Evolutionary conservation across 1,140 invertebrate genomes (phyloP).

Genomic region (Heliothis virescens): DNA sequence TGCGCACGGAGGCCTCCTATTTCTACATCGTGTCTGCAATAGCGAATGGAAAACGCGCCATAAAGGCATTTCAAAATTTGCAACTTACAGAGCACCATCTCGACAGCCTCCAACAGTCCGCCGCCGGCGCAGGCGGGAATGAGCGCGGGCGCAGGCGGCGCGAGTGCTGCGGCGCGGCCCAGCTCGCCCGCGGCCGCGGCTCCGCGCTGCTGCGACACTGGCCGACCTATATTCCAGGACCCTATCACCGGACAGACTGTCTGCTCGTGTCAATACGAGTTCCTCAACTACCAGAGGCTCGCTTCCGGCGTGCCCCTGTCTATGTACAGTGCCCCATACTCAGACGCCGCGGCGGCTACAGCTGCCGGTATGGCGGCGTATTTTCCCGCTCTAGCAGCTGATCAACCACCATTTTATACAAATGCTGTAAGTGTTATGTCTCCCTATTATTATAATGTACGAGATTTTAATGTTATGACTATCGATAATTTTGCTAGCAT

Average conservation of each 20-base stretch:
- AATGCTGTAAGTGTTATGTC: constrained; percentile 89
- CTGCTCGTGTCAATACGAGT: constrained; percentile 96
- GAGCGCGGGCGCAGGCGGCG: constrained; percentile 83
- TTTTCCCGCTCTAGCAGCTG: constrained; percentile 92
- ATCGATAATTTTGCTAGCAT: too few relatives aligned
- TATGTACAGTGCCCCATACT: constrained; percentile 92
- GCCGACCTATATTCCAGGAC: constrained; percentile 96
- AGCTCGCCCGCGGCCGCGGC: constrained; percentile 85
- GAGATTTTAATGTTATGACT: too few relatives aligned
- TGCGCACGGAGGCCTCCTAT: constrained; percentile 79
- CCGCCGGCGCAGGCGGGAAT: constrained; percentile 86
- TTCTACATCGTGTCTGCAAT: constrained; percentile 57
- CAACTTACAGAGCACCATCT: constrained; percentile 86
- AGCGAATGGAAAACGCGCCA: constrained; percentile 83
- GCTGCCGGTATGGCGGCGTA: constrained; percentile 93
- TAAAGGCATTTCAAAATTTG: constrained; percentile 86
- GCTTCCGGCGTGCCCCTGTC: constrained; percentile 90
- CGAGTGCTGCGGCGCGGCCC: constrained; percentile 85
- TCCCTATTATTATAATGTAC: background rate
- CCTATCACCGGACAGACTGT: constrained; percentile 96
- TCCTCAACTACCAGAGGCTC: constrained; percentile 93
- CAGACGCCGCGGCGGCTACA: constrained; percentile 89
- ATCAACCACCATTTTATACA: constrained; percentile 93
- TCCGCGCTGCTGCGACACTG: constrained; percentile 95
- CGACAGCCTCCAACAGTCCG: constrained; percentile 88